phyloP scores from a whole-genome alignment of 2,113 vertebrate genomes.

The Heloderma charlesbogerti region DNA sequence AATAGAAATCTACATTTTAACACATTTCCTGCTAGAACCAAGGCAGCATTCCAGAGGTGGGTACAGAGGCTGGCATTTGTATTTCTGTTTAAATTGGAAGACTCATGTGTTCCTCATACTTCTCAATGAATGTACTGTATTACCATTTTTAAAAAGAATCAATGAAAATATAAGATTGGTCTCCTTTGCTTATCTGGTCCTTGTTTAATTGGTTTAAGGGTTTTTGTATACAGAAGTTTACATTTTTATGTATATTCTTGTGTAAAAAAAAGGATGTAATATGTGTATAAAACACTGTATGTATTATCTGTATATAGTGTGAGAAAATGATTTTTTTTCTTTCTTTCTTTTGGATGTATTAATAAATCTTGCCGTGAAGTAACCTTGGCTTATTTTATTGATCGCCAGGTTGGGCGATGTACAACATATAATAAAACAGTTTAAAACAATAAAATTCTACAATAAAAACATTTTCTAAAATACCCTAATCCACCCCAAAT shows the following conservation, averaged over 20 bases:
- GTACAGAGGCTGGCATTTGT: slow-evolving; percentile 71
- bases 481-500: no score
- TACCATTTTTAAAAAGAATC: slow-evolving; percentile 89
- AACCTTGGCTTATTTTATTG: slow-evolving; percentile 68
- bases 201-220: slow-evolving; percentile 99
- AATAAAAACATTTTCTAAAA: no score
- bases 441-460: no score
- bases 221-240: slow-evolving; percentile 99
- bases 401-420: no score
- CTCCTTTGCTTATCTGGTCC: slow-evolving; percentile 99
- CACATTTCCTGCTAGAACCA: slow-evolving; percentile 41
- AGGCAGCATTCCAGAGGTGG: slow-evolving; percentile 62
- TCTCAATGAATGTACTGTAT: slow-evolving; percentile 99
- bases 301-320: slow-evolving; percentile 99
- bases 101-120: slow-evolving; percentile 85
- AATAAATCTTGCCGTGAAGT: slow-evolving; percentile 99
- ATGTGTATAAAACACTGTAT: slow-evolving; percentile 99
- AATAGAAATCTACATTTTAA: neutral
- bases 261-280: slow-evolving; percentile 99
- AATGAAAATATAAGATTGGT: slow-evolving; percentile 95
- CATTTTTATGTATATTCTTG: slow-evolving; percentile 99
- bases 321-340: slow-evolving; percentile 97
- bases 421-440: no score
- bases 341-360: slow-evolving; percentile 99
- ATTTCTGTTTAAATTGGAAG: slow-evolving; percentile 82